Conservation (phyloP, 2,113 vertebrate species). For the Erythrolamprus reginae region DNA sequence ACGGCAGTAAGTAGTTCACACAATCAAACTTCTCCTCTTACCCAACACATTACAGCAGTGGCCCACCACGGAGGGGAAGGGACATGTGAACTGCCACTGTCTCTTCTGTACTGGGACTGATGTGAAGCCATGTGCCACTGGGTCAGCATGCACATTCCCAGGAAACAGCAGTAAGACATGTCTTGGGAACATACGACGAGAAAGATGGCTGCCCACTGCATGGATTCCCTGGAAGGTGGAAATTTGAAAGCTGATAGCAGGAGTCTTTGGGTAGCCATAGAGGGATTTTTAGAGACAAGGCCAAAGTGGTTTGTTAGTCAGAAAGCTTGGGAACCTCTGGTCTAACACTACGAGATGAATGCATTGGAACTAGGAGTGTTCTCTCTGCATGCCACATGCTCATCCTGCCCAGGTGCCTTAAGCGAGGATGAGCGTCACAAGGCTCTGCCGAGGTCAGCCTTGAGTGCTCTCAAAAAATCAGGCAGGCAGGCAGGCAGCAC, state of each 20-base stretch:
- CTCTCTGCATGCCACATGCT: conserved; percentile 83
- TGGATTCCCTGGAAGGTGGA: background rate
- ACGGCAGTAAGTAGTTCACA: background rate
- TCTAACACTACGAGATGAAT: conserved; percentile 80
- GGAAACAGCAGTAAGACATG: background rate
- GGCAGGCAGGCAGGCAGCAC: conserved; percentile 79
- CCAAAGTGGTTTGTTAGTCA: background rate
- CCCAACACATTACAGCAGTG: background rate
- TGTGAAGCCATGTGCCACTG: background rate
- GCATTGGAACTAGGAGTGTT: conserved; percentile 73
- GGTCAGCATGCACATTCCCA: background rate
- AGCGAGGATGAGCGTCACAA: conserved; percentile 80
- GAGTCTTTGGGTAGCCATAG: background rate
- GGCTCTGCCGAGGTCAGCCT: conserved; percentile 73
- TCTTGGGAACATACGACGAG: background rate
- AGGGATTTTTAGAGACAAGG: background rate
- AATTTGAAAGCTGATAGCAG: conserved; percentile 7
- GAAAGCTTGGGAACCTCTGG: conserved; percentile 30
- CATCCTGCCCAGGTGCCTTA: conserved; percentile 73
- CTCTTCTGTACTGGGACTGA: background rate
- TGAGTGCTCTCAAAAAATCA: conserved; percentile 75
- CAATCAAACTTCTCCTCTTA: background rate
- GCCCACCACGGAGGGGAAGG: background rate
- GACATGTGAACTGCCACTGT: background rate
- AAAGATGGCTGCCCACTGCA: background rate